Conservation (phyloP, 1,140 invertebrate genomes). For the Thaumetopoea pityocampa region DNA sequence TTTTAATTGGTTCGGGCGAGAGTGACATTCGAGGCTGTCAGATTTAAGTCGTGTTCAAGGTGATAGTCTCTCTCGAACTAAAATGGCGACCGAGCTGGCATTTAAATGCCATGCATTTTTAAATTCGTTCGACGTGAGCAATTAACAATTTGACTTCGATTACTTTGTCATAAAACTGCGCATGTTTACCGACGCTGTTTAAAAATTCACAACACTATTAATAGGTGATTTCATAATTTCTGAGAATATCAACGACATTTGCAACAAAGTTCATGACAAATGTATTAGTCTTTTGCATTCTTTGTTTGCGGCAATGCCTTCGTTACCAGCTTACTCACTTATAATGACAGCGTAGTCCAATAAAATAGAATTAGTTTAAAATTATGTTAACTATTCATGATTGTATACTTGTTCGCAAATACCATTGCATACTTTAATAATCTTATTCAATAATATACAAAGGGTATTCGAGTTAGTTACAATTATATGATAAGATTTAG, state of each 20-base stretch:
- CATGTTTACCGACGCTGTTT: conserved; percentile 40
- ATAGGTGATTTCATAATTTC: conserved; percentile 45
- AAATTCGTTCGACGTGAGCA: conserved; percentile 64
- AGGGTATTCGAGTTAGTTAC: conserved; percentile 8
- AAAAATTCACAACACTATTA: conserved; percentile 47
- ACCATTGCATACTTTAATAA: conserved; percentile 11
- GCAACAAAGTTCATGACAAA: conserved; percentile 40
- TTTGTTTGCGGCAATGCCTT: conserved; percentile 8
- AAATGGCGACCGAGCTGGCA: conserved; percentile 68
- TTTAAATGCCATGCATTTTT: conserved; percentile 75
- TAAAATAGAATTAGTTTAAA: conserved; percentile 15
- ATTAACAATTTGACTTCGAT: conserved; percentile 68
- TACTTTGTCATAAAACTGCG: conserved; percentile 61
- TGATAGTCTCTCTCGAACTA: conserved; percentile 63
- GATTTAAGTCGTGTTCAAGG: conserved; percentile 72
- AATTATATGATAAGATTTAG: conserved; percentile 12
- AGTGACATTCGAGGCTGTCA: conserved; percentile 71
- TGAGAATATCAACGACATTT: conserved; percentile 43
- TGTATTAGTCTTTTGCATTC: conserved; percentile 30
- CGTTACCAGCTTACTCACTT: conserved; percentile 9
- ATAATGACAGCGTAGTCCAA: conserved; percentile 2
- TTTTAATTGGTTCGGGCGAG: conserved; percentile 56
- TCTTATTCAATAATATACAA: conserved; percentile 6
- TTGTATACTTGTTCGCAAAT: conserved; percentile 9
- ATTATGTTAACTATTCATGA: conserved; percentile 9